These are phyloP conservation scores for Mantis religiosa DNA, from an alignment of 2,888 invertebrate genomes.

Conservation along the genomic window DNA sequence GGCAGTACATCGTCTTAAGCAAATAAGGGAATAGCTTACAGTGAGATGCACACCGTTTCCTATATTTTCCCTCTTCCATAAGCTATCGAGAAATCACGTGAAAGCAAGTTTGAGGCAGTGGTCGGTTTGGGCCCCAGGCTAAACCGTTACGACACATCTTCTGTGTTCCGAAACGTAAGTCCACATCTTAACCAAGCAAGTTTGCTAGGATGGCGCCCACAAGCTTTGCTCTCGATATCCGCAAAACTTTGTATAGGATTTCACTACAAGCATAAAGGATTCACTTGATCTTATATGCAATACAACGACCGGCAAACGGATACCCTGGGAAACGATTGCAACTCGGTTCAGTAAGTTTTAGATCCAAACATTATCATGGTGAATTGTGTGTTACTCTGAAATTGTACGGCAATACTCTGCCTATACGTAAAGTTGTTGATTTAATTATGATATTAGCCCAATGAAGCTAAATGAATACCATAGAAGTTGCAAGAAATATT, in stretches of 20 bases:
- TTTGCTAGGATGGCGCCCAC: neutral
- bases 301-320: neutral
- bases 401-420: no score
- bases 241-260: neutral
- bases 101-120: neutral
- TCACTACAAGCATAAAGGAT: neutral
- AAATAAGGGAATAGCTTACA: no score
- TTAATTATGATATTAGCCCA: no score
- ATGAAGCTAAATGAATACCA: no score
- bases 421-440: no score
- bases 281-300: neutral
- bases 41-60: neutral
- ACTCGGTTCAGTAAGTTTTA: neutral
- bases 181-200: neutral
- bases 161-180: neutral
- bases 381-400: no score
- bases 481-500: no score
- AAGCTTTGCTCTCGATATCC: neutral
- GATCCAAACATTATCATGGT: neutral
- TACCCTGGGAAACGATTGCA: neutral
- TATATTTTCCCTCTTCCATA: neutral
- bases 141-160: neutral
- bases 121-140: neutral
- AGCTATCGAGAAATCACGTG: neutral
- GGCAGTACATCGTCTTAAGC: no score